Base-by-base conservation (phyloP, 2,888 invertebrate species). In the Diplazon laetatorius region DNA sequence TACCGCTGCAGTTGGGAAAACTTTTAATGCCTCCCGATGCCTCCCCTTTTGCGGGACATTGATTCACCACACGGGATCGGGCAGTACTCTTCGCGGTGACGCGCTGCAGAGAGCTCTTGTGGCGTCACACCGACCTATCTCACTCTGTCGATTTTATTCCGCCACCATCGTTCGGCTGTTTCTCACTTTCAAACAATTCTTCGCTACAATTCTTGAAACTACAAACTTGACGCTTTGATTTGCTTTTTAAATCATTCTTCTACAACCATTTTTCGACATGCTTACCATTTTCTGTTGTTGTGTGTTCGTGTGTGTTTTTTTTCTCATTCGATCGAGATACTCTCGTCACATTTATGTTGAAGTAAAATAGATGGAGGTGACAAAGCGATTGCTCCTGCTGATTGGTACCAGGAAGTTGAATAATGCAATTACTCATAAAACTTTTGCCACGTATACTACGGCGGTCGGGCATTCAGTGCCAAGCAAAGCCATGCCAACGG, bases 11-110 rank as follows among this genome's bases (percentile, higher is more conserved):
- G 57, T 62, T 63, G 74, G 74, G 66, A 74, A 78, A 78, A 78
- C 78, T 78, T 78, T 78, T 78, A 78, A 78, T 70, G 78, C 74
- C 78, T 70, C 74, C 78, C 70, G 73, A 70, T 65, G 48, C 30
- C 48, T 48, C 42, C 72, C 63, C 63, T 60, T 74, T 78, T 65
- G 60, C 78, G 70, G 65, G 42, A 70, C 74, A 78, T 78, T 70
- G 74, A 78, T 78, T 74, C 59, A 70, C 78, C 74, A 70, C 78
- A 78, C 60, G 70, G 55, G 30, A 55, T 4, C 55, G 55, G 59
- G 66, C 65, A 48, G 59, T 60, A 55, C 65, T 78, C 63, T 69
- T 63, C 55, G 78, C 78, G 73, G 78, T 70, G 78, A 78, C 44
- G 69, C 59, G 70, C 59, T 69, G 25, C 25, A 60, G 30, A 74